phyloP scores from a whole-genome alignment of 2,888 invertebrate genomes.

The Andrena flavipes region DNA sequence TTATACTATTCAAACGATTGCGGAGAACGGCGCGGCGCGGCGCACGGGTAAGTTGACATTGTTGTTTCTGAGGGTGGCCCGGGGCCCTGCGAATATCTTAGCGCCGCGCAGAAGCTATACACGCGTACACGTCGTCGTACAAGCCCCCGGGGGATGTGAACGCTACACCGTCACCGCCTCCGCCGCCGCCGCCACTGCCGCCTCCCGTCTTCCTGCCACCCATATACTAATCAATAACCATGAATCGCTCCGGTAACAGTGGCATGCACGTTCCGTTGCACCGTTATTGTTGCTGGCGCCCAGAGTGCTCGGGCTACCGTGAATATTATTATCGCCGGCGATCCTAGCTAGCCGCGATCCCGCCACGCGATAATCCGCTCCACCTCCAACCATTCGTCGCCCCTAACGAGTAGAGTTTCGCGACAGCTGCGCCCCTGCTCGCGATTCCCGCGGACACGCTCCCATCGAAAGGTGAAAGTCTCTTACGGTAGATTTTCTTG shows the following conservation, averaged over 20 bases:
- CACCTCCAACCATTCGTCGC: neutral
- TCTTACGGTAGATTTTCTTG: no score
- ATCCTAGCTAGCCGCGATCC: conserved; percentile 38
- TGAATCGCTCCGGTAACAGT: conserved; percentile 79
- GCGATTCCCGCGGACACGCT: conserved; percentile 1
- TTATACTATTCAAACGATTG: conserved; percentile 82
- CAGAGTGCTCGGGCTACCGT: conserved; percentile 67
- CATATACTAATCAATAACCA: conserved; percentile 80
- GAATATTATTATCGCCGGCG: conserved; percentile 70
- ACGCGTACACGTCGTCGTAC: conserved; percentile 63
- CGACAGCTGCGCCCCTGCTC: conserved; percentile 6
- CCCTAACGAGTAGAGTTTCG: conserved; percentile 1
- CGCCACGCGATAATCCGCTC: conserved; percentile 13
- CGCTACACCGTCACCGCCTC: conserved; percentile 51
- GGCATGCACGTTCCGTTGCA: conserved; percentile 78
- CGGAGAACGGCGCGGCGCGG: conserved; percentile 61
- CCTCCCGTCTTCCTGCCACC: conserved; percentile 75
- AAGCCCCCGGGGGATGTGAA: conserved; percentile 71
- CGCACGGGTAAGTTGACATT: conserved; percentile 81
- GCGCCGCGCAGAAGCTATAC: conserved; percentile 70
- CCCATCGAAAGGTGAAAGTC: neutral
- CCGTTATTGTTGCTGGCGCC: conserved; percentile 72
- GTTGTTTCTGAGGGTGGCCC: conserved; percentile 83
- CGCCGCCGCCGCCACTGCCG: conserved; percentile 43
- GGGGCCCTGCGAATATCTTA: conserved; percentile 81